phyloP scores from a whole-genome alignment of 1,140 invertebrate genomes.

The Ostrea denselamellosa region DNA sequence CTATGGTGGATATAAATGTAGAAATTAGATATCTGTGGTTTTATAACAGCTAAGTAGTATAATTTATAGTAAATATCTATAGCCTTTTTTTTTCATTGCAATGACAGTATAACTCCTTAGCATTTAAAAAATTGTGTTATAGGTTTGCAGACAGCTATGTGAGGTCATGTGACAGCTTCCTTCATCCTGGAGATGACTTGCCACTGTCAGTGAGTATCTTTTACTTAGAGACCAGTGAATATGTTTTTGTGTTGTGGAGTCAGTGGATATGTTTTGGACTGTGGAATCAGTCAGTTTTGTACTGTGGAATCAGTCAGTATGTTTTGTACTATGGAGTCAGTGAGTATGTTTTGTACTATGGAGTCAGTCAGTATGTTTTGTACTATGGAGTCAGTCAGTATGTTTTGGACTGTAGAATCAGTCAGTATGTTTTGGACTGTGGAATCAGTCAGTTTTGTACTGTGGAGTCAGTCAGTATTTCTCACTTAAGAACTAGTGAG shows the following conservation, averaged over 20 bases:
- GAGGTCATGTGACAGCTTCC: background rate
- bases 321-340: background rate
- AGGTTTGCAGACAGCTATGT: constrained; percentile 9
- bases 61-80: too few relatives aligned
- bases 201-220: background rate
- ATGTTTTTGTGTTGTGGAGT: background rate
- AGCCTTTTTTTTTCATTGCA: too few relatives aligned
- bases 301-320: background rate
- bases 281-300: background rate
- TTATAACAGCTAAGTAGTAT: too few relatives aligned
- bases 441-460: too few relatives aligned
- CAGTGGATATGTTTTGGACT: background rate
- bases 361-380: background rate
- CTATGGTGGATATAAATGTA: too few relatives aligned
- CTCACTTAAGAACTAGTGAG: too few relatives aligned
- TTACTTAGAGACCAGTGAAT: background rate
- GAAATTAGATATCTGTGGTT: too few relatives aligned
- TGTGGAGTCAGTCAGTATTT: too few relatives aligned
- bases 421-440: too few relatives aligned
- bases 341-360: background rate
- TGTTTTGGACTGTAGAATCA: too few relatives aligned
- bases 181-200: background rate
- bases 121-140: background rate
- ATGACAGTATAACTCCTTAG: too few relatives aligned
- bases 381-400: background rate